Evolutionary conservation across 2,888 invertebrate species (phyloP), one percentile per base, ranked within the genome.

Genomic region (Notodromas monacha): DNA sequence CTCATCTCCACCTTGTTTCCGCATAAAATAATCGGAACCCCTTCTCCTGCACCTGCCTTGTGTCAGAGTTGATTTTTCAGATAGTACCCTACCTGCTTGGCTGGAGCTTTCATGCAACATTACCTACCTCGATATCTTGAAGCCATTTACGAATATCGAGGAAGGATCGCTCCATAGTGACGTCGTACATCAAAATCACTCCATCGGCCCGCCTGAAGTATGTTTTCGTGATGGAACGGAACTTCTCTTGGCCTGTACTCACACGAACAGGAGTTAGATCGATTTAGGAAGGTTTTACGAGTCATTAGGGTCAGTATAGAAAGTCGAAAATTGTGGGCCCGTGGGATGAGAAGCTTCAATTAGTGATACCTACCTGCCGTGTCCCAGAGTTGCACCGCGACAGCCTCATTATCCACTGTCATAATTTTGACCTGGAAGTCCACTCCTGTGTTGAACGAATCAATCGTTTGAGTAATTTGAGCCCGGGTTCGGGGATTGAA

Each of bases 141-240:
- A 60, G 48, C 61, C 61, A 62, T 30, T 60, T 55, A 10, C 61
- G 46, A 14, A 61, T 54, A 36, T 54, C 57, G 14, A 60, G 40
- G 42, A 60, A 61, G 2, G 59, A 56, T 28, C 53, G 43, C 39
- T 61, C 61, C 38, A 54, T 55, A 11, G 58, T 56, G 34, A 57
- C 55, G 40, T 62, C 61, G 39, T 60, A 62, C 32, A 61, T 43
- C 16, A 61, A 43, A 35, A 61, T 46, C 3, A 61, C 59, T 3
- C 61, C 61, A 41, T 62, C 61, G 3, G 60, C 60, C 31, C 60
- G 46, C 3, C 61, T 50, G 42, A 61, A 62, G 43, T 61, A 62
- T 1, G 59, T 57, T 39, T 57, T 58, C 16, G 60, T 60, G 30
- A 61, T 52, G 35, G 58, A 57, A 11, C 60, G 52, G 43, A 61